Percentiles rank a stretch among this genome's conserved stretches.
Evolutionary conservation across 2,888 invertebrate species (phyloP).

Genomic region (Dastarcus helophoroides): DNA sequence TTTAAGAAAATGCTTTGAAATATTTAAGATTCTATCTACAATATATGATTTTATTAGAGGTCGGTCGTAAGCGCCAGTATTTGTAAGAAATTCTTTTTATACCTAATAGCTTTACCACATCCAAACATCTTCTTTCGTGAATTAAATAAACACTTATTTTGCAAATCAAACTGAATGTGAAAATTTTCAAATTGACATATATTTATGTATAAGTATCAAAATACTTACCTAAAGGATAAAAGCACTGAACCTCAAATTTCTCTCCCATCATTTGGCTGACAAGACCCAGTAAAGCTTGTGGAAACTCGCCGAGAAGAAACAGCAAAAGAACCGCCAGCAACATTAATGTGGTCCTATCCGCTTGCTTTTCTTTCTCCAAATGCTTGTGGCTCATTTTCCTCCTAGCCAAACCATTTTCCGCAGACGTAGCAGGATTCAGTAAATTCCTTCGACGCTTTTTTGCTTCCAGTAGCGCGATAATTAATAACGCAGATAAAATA

Average conservation of each 20-base stretch:
- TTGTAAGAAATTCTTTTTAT: too few species aligned
- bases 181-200: too few species aligned
- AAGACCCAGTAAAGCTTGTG: constrained; percentile 72
- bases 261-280: constrained; percentile 65
- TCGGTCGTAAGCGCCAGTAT: too few species aligned
- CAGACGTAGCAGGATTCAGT: constrained; percentile 34
- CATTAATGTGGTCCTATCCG: constrained; percentile 83
- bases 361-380: constrained; percentile 46
- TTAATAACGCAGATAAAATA: constrained; percentile 63
- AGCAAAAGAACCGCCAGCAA: constrained; percentile 71
- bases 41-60: too few species aligned
- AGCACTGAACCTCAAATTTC: constrained; percentile 66
- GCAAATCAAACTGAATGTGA: too few species aligned
- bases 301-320: constrained; percentile 81
- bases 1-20: too few species aligned
- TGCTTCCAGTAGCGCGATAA: constrained; percentile 66
- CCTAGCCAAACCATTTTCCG: constrained; percentile 26
- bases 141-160: too few species aligned
- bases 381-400: constrained; percentile 21
- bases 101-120: too few species aligned
- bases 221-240: constrained; percentile 64
- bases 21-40: too few species aligned
- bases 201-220: too few species aligned
- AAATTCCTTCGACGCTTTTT: constrained; percentile 57
- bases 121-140: too few species aligned